A percentile compares a stretch with the other conserved stretches of the same genome.
phyloP scores from a whole-genome alignment of 2,113 vertebrate species.

The Columba janthina region DNA sequence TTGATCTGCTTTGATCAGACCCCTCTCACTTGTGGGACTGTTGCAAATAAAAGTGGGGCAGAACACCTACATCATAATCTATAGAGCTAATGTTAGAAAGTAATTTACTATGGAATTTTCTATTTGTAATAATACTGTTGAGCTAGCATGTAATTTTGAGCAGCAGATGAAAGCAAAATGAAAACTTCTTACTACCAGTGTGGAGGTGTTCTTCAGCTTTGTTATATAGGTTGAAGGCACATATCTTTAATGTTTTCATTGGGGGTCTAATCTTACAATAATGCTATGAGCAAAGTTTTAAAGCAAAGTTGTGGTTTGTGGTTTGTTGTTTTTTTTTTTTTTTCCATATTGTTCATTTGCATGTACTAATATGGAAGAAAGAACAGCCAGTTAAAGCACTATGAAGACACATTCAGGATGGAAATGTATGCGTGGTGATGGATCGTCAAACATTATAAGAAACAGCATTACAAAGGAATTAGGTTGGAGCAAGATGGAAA shows the following conservation, averaged over 20 bases:
- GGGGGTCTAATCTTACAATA: neutral
- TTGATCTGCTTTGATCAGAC: neutral
- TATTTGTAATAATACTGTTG: neutral
- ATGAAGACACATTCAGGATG: neutral
- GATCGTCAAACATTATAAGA: neutral
- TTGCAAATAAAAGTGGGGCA: neutral
- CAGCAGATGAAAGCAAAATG: neutral
- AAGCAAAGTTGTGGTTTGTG: neutral
- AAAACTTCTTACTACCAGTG: neutral
- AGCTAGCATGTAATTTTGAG: neutral
- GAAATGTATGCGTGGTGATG: neutral
- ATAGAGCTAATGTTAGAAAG: neutral
- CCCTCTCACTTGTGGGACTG: neutral
- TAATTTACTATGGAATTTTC: conserved; percentile 15
- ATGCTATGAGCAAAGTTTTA: neutral
- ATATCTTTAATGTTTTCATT: neutral
- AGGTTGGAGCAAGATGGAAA: neutral
- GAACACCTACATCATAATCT: neutral
- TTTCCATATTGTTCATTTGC: neutral
- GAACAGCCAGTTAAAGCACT: neutral
- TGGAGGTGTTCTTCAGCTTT: neutral
- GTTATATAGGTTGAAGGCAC: neutral
- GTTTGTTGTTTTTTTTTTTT: no score
- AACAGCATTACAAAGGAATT: neutral
- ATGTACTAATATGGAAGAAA: neutral